phyloP scores from a whole-genome alignment of 2,113 vertebrate genomes.

The Hepsetus odoe region DNA sequence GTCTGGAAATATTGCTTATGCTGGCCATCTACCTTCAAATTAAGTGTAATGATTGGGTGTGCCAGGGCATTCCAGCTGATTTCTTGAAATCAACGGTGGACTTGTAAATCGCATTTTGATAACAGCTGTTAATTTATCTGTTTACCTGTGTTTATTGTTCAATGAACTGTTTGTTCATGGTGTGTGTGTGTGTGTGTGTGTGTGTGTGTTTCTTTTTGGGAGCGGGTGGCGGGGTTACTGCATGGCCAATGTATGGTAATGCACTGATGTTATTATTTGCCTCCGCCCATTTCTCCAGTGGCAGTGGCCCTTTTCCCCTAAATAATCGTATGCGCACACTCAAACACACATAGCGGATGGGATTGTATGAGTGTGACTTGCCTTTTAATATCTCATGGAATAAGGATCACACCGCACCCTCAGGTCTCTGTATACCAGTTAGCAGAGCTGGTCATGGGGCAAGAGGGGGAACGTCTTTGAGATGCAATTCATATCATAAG shows the following conservation, averaged over 20 bases:
- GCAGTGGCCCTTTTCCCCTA: background rate
- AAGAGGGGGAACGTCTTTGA: background rate
- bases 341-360: background rate
- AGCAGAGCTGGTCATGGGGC: background rate
- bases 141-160: slow-evolving; percentile 20
- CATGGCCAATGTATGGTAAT: slow-evolving; percentile 16
- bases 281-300: background rate
- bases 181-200: background rate
- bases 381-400: background rate
- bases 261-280: background rate
- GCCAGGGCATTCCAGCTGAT: background rate
- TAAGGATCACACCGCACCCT: background rate
- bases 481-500: background rate
- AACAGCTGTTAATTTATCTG: background rate
- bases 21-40: background rate
- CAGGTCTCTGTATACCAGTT: background rate
- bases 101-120: slow-evolving; percentile 25
- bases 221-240: too few species aligned
- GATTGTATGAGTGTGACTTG: background rate
- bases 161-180: slow-evolving; percentile 5
- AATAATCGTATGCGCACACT: background rate
- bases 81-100: background rate
- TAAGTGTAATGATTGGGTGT: background rate
- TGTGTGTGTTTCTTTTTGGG: too few species aligned
- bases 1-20: slow-evolving; percentile 33